phyloP scores from a whole-genome alignment of 1,140 invertebrate genomes.

The Acromyrmex echinatior region DNA sequence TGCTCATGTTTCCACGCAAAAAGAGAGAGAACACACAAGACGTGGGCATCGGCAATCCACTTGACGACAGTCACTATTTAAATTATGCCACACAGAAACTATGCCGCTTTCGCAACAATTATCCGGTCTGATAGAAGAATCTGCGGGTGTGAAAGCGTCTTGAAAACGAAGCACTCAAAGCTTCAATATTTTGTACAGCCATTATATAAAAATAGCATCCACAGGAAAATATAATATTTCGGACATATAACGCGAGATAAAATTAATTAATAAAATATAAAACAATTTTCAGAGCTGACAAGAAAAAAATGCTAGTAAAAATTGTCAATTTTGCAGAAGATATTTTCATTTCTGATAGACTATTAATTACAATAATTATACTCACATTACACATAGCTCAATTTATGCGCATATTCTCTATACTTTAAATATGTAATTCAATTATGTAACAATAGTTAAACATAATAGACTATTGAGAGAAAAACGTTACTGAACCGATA shows the following conservation, averaged over 20 bases:
- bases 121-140: slow-evolving; percentile 69
- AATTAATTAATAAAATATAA: neutral
- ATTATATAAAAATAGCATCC: neutral
- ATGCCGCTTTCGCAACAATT: slow-evolving; percentile 77
- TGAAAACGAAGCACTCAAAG: slow-evolving; percentile 12
- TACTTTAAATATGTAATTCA: slow-evolving; percentile 2
- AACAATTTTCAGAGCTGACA: neutral
- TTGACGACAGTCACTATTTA: slow-evolving; percentile 72
- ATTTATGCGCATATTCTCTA: slow-evolving; percentile 13
- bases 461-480: neutral
- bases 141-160: slow-evolving; percentile 65
- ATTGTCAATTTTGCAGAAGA: neutral
- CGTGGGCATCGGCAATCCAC: slow-evolving; percentile 55
- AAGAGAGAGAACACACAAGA: slow-evolving; percentile 28
- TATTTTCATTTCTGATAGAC: slow-evolving; percentile 8
- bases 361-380: slow-evolving; percentile 29
- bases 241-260: neutral
- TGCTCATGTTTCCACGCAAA: neutral
- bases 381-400: neutral
- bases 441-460: slow-evolving; percentile 17
- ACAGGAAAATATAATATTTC: neutral
- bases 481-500: neutral
- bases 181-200: neutral
- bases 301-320: neutral
- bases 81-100: slow-evolving; percentile 73